These are phyloP conservation scores for Dissostichus mawsoni DNA, from an alignment of 2,113 vertebrate genomes.

Conservation along the genomic window DNA sequence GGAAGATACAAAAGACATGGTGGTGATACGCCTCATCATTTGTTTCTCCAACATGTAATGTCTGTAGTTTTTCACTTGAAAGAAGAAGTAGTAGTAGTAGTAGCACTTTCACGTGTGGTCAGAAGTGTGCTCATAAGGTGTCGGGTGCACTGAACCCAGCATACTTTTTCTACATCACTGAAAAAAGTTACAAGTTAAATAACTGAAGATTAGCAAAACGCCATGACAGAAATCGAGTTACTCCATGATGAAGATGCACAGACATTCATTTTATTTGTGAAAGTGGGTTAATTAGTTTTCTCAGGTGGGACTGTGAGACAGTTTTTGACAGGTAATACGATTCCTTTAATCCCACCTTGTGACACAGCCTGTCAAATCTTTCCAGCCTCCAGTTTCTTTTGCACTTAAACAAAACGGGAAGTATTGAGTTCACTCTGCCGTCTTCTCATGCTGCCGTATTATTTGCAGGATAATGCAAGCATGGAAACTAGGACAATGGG, in stretches of 20 bases:
- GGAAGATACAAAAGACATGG: no score
- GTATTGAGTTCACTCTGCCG: constrained; percentile 64
- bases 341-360: constrained; percentile 56
- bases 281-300: constrained; percentile 16
- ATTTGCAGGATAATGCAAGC: constrained; percentile 49
- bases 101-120: neutral
- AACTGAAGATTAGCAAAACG: neutral
- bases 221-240: neutral
- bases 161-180: neutral
- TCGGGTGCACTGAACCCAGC: constrained; percentile 19
- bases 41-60: no score
- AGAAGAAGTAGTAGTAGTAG: no score
- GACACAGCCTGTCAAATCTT: constrained; percentile 66
- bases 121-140: neutral
- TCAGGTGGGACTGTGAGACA: constrained; percentile 36
- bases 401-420: constrained; percentile 54
- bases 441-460: constrained; percentile 50
- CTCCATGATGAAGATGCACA: constrained; percentile 1
- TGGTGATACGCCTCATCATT: no score
- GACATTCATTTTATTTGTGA: constrained; percentile 8
- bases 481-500: constrained; percentile 65
- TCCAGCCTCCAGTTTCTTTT: constrained; percentile 50
- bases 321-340: constrained; percentile 68
- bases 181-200: neutral
- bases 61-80: no score